phyloP scores from a whole-genome alignment of 2,797 vertebrate genomes.

The Rhinichthys osculus region DNA sequence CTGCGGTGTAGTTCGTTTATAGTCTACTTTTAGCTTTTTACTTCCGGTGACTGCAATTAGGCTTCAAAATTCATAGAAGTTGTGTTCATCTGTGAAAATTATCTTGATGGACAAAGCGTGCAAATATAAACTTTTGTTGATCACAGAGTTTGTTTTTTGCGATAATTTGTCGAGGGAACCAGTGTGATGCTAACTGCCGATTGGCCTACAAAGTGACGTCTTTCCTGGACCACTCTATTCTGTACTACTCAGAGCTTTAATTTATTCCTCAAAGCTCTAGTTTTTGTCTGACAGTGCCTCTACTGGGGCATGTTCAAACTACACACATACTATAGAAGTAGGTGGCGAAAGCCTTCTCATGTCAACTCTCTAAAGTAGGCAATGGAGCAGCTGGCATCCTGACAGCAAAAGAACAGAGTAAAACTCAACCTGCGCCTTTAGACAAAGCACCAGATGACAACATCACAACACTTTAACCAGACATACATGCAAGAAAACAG shows the following conservation, averaged over 20 bases:
- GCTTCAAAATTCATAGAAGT: too few relatives aligned
- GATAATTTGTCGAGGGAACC: too few relatives aligned
- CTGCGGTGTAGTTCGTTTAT: too few relatives aligned
- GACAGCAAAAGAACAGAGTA: conserved; percentile 47
- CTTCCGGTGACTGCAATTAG: too few relatives aligned
- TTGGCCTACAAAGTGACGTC: too few relatives aligned
- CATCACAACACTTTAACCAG: conserved; percentile 56
- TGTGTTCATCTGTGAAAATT: too few relatives aligned
- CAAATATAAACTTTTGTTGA: too few relatives aligned
- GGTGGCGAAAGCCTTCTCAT: conserved; percentile 27
- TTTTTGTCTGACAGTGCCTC: conserved; percentile 40
- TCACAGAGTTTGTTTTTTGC: too few relatives aligned
- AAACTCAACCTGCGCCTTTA: conserved; percentile 54
- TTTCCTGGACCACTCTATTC: too few relatives aligned
- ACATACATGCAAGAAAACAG: conserved; percentile 44
- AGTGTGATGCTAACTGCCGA: too few relatives aligned
- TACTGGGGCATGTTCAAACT: conserved; percentile 23
- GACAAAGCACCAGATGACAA: conserved; percentile 46
- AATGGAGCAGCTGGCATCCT: conserved; percentile 44
- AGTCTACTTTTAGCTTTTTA: too few relatives aligned
- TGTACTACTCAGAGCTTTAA: not conserved
- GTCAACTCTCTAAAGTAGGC: conserved; percentile 45
- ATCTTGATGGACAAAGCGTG: too few relatives aligned
- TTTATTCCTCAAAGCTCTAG: not conserved
- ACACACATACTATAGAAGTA: not conserved